Evolutionary conservation across 2,888 invertebrate species (phyloP).

Genomic region (Scelioninae gen. 1): DNA sequence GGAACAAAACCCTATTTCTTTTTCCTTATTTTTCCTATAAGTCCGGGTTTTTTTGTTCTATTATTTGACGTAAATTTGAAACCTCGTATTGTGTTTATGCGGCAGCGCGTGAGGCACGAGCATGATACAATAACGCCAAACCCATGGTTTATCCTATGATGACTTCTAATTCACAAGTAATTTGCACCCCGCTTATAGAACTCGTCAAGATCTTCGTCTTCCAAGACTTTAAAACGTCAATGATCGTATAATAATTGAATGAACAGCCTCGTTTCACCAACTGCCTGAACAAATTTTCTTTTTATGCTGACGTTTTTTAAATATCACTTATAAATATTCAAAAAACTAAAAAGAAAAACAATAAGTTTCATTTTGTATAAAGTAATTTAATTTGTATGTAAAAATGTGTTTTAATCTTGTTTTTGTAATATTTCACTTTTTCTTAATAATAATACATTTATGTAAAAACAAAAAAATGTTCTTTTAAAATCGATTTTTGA

Average conservation of each 20-base stretch:
- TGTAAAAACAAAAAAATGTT: too few species aligned
- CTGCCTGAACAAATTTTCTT: conserved; percentile 5
- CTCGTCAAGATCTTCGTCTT: conserved; percentile 13
- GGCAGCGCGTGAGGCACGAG: conserved; percentile 45
- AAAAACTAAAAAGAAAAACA: too few species aligned
- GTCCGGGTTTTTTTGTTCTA: neutral
- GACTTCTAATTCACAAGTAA: conserved; percentile 76
- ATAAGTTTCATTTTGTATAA: too few species aligned
- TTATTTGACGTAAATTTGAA: conserved; percentile 18
- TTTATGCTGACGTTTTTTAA: neutral
- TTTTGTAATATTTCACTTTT: too few species aligned
- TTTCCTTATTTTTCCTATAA: neutral
- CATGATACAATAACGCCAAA: conserved; percentile 41
- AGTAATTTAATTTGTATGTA: too few species aligned
- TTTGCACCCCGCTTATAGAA: conserved; percentile 70
- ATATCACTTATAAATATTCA: neutral
- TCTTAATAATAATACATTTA: too few species aligned
- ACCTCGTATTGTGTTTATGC: conserved; percentile 35
- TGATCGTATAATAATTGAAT: conserved; percentile 29
- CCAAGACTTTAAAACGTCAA: conserved; percentile 16
- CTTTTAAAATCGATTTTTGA: too few species aligned
- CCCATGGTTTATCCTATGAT: conserved; percentile 71
- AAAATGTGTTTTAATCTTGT: too few species aligned
- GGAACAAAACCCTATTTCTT: conserved; percentile 1
- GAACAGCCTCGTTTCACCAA: conserved; percentile 24